Evolutionary conservation across 2,797 vertebrate species (phyloP), one percentile per base, ranked within the genome.

Genomic region (Silurus lanzhouensis): DNA sequence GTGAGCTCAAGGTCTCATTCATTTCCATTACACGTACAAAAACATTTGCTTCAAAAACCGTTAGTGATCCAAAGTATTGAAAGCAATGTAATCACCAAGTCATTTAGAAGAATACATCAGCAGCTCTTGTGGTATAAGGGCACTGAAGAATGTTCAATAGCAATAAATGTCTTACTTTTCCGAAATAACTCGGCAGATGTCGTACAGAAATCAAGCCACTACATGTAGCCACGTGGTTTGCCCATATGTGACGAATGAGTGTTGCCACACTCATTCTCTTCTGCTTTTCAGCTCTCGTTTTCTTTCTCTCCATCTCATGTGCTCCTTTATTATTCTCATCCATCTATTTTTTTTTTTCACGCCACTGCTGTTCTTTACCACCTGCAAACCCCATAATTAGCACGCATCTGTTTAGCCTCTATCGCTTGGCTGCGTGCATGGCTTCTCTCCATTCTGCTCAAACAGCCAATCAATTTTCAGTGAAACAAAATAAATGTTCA

Each of bases 361-460:
- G 74, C 70, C 67, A 66, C 82, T 82, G 83, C 64, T 83, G 70
- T 76, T 87, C 78, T 60, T 89, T 86, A 93, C 94, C 94, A 95
- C 95, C 94, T 95, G 94, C 95, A 93, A 94, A 94, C 93, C 93
- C 93, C 93, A 93, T 94, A 94, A 95, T 95, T 95, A 95, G 90
- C 92, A 92, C 92, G 93, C 95, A 95, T 95, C 94, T 95, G 95
- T 92, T 93, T 94, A 91, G 90, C 84, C 91, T 88, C 81, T n/a
- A 77, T 90, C 83, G 89, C 76, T 75, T 52, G 81, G 66, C 75
- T 64, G 80, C 60, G 48, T 82, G 75, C 44, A 86, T 72, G 82
- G n/a, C 58, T 14, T 19, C 81, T 72, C 63, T 86, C 46, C 74
- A 81, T 83, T 84, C 70, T 76, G 84, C 87, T 90, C 91, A 83